These are phyloP conservation scores for Caradrina clavipalpis DNA, from an alignment of 2,888 invertebrate species.

Conservation along the genomic window DNA sequence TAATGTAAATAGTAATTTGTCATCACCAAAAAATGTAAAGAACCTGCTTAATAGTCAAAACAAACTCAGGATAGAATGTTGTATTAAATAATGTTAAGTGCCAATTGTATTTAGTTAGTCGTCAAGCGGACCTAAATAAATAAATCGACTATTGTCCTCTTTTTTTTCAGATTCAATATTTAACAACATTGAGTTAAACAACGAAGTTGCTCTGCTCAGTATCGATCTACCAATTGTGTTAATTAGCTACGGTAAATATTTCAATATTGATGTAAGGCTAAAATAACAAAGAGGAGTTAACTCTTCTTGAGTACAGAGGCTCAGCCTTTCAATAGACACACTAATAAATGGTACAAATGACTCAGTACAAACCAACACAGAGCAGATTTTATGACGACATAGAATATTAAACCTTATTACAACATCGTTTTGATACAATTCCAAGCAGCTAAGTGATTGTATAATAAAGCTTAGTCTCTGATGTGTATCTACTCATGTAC, in stretches of 20 bases:
- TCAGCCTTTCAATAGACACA: neutral
- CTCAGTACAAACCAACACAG: too few relatives aligned
- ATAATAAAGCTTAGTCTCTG: neutral
- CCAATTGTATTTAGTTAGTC: constrained; percentile 11
- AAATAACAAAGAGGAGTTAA: neutral
- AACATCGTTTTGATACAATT: neutral
- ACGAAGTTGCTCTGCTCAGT: neutral
- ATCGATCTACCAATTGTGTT: neutral
- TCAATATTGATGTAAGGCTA: neutral
- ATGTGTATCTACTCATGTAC: neutral
- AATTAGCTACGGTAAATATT: constrained; percentile 2
- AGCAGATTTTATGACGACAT: neutral
- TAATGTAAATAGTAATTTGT: neutral
- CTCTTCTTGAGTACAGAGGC: neutral
- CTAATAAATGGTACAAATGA: neutral
- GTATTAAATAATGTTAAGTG: constrained; percentile 26
- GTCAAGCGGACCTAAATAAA: constrained; percentile 8
- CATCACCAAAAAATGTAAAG: neutral
- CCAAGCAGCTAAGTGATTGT: neutral
- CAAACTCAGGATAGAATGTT: constrained; percentile 13
- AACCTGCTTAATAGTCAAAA: constrained; percentile 11
- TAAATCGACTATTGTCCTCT: constrained; percentile 6
- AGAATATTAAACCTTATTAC: neutral
- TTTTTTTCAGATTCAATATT: neutral
- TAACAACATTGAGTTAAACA: neutral